phyloP scores from a whole-genome alignment of 2,888 invertebrate genomes.

The Parascotia fuliginaria region DNA sequence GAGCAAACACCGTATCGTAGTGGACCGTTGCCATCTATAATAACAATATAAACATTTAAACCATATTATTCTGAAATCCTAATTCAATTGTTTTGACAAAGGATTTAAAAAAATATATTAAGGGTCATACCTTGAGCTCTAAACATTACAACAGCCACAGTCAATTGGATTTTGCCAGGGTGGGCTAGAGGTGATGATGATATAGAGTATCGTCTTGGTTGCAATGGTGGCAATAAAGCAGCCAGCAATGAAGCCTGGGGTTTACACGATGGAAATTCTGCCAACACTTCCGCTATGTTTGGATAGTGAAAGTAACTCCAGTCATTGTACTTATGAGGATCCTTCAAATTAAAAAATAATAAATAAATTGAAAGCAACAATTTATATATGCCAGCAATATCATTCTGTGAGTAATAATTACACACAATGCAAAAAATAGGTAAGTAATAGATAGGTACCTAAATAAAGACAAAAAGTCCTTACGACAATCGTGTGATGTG shows the following conservation, averaged over 20 bases:
- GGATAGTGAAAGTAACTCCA: constrained; percentile 96
- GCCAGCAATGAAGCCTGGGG: constrained; percentile 93
- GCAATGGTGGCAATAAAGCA: constrained; percentile 92
- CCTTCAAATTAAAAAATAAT: constrained; percentile 77
- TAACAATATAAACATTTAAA: constrained; percentile 22
- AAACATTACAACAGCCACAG: constrained; percentile 96
- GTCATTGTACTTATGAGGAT: constrained; percentile 95
- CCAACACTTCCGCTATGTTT: constrained; percentile 93
- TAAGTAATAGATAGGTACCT: too few relatives aligned
- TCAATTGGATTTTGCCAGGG: constrained; percentile 92
- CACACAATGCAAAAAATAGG: too few relatives aligned
- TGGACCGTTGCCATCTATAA: constrained; percentile 92
- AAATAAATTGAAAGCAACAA: not conserved
- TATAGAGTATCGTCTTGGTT: constrained; percentile 97
- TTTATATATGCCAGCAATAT: too few relatives aligned
- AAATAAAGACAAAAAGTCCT: too few relatives aligned
- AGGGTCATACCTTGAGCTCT: constrained; percentile 88
- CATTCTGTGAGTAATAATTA: too few relatives aligned
- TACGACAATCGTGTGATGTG: too few relatives aligned
- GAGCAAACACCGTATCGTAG: constrained; percentile 97
- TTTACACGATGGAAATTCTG: constrained; percentile 94
- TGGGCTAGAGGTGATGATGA: constrained; percentile 93
- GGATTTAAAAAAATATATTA: not conserved
- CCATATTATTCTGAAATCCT: too few relatives aligned
- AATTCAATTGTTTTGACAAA: too few relatives aligned